Base-by-base conservation (phyloP, 1,140 invertebrate species). In the Nymphalis io region DNA sequence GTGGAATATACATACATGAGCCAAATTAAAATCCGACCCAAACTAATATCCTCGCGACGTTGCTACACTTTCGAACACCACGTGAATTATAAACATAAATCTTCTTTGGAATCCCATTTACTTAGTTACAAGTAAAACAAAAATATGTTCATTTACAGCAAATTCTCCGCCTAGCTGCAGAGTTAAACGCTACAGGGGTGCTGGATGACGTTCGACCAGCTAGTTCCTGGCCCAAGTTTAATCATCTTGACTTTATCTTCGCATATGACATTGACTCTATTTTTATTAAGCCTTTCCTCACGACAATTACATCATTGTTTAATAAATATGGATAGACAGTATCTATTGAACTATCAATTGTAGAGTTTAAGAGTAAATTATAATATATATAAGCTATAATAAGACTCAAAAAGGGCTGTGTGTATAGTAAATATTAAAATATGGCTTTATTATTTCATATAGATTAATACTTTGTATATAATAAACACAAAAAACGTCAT, bases 161-260 rank as follows among this genome's bases (percentile, higher is more conserved):
- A 88, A 74, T 91, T 55, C 71, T 82, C 73, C 71, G 79, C 20
- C 67, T 90, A 63, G 86, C 85, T 3, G 42, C 73, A 0, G 69
- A 83, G 33, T 68, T 91, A 4, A 79, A 80, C 39, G 51, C 55
- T 10, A 83, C 69, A 0, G 84, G 85, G 1, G 68, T 80, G 39
- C 69, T 89, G 23, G 84, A 88, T 59, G 77, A 78, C 1, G 53
- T 85, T 3, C 66, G 73, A 15, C 77, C 85, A 0, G 83, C 75
- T 0, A 80, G 83, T 55, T 46, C 62, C 0, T 89, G 87, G 84
- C 82, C 83, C 3, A 89, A 88, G 39, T 85, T 89, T 72, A 90
- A 91, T 68, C 89, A 91, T 48, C 61, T 90, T 0, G 88, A 91
- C 75, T 89, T 89, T 55, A 63, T 79, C 2, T 84, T 89, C 48